A percentile compares a stretch with the other conserved stretches of the same genome.
These are phyloP conservation scores for Cacoxenus indagator DNA, from an alignment of 2,888 invertebrate genomes.

Conservation along the genomic window DNA sequence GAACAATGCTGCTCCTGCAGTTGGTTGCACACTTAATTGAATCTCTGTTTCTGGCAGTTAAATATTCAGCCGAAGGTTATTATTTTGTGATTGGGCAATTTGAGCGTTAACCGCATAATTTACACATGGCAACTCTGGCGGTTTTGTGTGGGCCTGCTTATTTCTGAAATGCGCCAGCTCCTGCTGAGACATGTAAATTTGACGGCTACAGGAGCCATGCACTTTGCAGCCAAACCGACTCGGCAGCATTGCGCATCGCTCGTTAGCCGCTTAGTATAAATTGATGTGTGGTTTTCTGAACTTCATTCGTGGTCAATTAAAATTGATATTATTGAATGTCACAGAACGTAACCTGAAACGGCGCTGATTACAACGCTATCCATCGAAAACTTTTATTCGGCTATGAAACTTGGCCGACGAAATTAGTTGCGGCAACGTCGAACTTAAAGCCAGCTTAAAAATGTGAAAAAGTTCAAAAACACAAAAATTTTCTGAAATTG, in stretches of 20 bases:
- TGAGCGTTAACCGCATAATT: background rate
- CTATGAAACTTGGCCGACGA: constrained; percentile 14
- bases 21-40: constrained; percentile 23
- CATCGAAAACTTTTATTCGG: background rate
- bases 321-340: background rate
- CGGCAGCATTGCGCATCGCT: too few species aligned
- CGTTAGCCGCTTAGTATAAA: too few species aligned
- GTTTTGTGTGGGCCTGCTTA: too few species aligned
- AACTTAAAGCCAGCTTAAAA: background rate
- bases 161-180: too few species aligned
- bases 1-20: too few species aligned
- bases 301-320: background rate
- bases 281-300: too few species aligned
- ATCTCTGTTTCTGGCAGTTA: constrained; percentile 21
- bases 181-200: too few species aligned
- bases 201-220: too few species aligned
- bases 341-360: constrained; percentile 5
- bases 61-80: constrained; percentile 1
- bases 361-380: constrained; percentile 16
- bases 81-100: constrained; percentile 20
- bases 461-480: background rate
- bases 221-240: too few species aligned
- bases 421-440: background rate
- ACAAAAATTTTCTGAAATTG: background rate
- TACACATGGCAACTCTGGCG: too few species aligned